Evolutionary conservation across 2,113 vertebrate species (phyloP), one percentile per base, ranked within the genome.

Genomic region (Mustela nigripes): DNA sequence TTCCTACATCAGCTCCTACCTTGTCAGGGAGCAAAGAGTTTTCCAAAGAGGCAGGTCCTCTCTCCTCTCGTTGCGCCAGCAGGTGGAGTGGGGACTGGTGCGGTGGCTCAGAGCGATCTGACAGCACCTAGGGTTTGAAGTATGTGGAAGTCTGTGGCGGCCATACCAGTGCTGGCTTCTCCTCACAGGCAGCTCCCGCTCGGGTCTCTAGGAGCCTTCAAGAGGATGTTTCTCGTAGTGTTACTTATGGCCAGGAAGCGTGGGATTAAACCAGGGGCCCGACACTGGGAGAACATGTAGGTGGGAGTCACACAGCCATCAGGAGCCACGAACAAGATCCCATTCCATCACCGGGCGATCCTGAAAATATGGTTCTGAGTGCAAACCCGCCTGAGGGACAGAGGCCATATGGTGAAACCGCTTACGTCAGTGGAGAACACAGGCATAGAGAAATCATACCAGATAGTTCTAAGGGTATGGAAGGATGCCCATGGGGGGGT

Each of bases 331-430:
- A 53, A 31, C 74, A 73, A 21, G 28, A 56, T 62, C 71, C 15
- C 33, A n/a, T 4, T 1, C 28, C 1, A 58, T 22, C 58, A 16
- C 14, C 0, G 1, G 69, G 60, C 79, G 69, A 60, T 22, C 26
- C 22, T 73, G 6, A 74, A 56, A 36, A 16, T 11, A 48, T 1
- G 9, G 15, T 22, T 24, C 81, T 39, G 89, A n/a, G 36, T 39
- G 4, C 69, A 48, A 90, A 76, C 5, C 53, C 0, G 0, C 18
- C 11, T 22, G 16, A 24, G 9, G 33, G 53, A n/a, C 9, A 18
- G 58, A 71, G 9, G 11, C 11, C 15, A 0, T 0, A 0, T 33
- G 3, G 0, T 0, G 0, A 19, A 45, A 19, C 33, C 6, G 1
- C 18, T 19, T 28, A 8, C 19, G 19, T 53, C 14, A n/a, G 12